Base-by-base conservation (phyloP, 2,797 vertebrate genomes). In the Crypturellus tataupa region DNA sequence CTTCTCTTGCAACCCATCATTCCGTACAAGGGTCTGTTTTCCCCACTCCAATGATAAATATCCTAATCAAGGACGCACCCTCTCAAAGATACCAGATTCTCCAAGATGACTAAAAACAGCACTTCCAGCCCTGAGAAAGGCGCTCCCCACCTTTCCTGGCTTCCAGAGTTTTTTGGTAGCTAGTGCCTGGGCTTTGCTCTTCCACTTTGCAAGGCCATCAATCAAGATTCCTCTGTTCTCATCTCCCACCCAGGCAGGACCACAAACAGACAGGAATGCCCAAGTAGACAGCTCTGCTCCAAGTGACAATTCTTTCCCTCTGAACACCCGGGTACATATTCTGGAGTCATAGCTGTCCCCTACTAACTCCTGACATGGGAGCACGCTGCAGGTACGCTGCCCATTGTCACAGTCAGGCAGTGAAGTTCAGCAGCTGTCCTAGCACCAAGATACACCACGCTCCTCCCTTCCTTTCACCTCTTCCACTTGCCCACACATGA, bases 301-400 rank as follows among this genome's bases (percentile, higher is more conserved):
- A 49, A 7, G 10, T 2, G 0, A 35, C n/a, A 12, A 2, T 31
- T 40, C 42, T 17, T 12, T 13, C 10, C 33, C 40, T 47, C 68
- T 2, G 8, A 62, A 11, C 59, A 40, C 21, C 5, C 15, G 2
- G 9, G 63, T 17, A 44, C 1, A 0, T 6, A 33, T 8, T 21
- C 69, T 2, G 7, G 56, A 3, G 21, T 21, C 40, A 51, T 31
- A 33, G 44, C 23, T 1, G 1, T 8, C 29, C 21, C 46, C 19
- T 39, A 2, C 29, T 37, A 70, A n/a, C 58, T 49, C 53, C 47
- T 24, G 59, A 29, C 64, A 29, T 27, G 4, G 71, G 29, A 19
- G 2, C 9, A 1, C 0, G 0, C 46, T 15, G 46, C 20, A 0
- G 33, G 29, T 5, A 5, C 24, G 0, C 24, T 1, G 15, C 20